Evolutionary conservation across 2,797 vertebrate species (phyloP).

Genomic region (Tokudaia muenninki): DNA sequence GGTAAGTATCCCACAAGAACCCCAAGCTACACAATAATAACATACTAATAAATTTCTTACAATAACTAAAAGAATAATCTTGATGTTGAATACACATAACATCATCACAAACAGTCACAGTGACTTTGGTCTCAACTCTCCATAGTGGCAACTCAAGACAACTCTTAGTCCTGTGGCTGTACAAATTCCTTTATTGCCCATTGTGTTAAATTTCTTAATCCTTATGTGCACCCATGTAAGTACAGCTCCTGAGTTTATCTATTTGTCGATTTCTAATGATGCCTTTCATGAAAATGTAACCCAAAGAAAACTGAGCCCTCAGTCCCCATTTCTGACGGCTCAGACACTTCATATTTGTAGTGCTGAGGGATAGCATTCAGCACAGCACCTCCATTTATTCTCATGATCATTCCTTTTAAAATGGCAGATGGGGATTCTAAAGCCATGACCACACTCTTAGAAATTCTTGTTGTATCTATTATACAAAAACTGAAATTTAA

Average conservation of each 20-base stretch:
- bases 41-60: not conserved
- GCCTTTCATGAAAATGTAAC: slow-evolving; percentile 42
- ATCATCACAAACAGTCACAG: not conserved
- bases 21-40: no score
- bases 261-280: slow-evolving; percentile 82
- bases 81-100: not conserved
- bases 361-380: not conserved
- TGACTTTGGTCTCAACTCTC: not conserved
- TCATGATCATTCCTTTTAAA: slow-evolving; percentile 57
- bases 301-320: slow-evolving; percentile 33
- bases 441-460: slow-evolving; percentile 62
- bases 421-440: slow-evolving; percentile 71
- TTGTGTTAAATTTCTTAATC: not conserved
- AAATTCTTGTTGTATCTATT: slow-evolving; percentile 71
- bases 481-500: slow-evolving; percentile 76
- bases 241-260: not conserved
- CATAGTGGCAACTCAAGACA: not conserved
- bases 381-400: slow-evolving; percentile 64
- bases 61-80: not conserved
- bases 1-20: not conserved
- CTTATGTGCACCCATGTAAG: not conserved
- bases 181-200: not conserved
- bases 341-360: slow-evolving; percentile 46
- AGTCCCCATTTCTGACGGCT: slow-evolving; percentile 4
- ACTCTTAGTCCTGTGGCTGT: not conserved